These are phyloP conservation scores for Colossoma macropomum DNA, from an alignment of 2,113 vertebrate genomes.

Conservation along the genomic window DNA sequence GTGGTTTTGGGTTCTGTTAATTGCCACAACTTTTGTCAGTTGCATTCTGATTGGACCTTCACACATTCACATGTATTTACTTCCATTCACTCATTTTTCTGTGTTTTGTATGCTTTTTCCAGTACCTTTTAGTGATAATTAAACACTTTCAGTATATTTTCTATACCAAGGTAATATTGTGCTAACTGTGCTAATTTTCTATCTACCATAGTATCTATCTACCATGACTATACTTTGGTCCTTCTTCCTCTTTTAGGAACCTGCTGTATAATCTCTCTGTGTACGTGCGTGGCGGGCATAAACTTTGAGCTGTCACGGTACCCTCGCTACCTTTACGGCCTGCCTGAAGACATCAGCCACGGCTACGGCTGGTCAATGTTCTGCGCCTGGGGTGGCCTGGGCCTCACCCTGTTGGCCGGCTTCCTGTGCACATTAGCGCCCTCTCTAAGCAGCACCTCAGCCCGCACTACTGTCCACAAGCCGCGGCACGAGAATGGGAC, in stretches of 20 bases:
- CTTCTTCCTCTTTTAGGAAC: slow-evolving; percentile 79
- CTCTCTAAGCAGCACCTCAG: slow-evolving; percentile 82
- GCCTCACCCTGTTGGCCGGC: slow-evolving; percentile 90
- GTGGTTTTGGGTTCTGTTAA: too few relatives aligned
- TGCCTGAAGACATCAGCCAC: slow-evolving; percentile 94
- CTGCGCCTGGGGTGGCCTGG: slow-evolving; percentile 93
- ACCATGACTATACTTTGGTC: background rate
- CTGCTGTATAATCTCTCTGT: slow-evolving; percentile 94
- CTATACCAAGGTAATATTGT: too few relatives aligned
- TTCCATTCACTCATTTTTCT: too few relatives aligned
- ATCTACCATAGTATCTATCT: background rate
- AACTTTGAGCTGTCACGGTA: slow-evolving; percentile 95
- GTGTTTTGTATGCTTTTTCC: too few relatives aligned
- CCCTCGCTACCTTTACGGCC: slow-evolving; percentile 89
- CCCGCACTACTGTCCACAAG: slow-evolving; percentile 85
- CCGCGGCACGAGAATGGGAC: slow-evolving; percentile 91
- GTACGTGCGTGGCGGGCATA: slow-evolving; percentile 93
- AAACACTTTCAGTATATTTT: too few relatives aligned
- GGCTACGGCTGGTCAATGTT: slow-evolving; percentile 98
- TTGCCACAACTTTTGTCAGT: too few relatives aligned
- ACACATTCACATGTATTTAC: too few relatives aligned
- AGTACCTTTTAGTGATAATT: too few relatives aligned
- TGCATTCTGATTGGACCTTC: too few relatives aligned
- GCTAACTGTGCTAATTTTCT: too few relatives aligned
- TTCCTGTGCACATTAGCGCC: slow-evolving; percentile 94